A percentile compares a stretch with the other conserved stretches of the same genome.
Conservation (phyloP, 2,113 vertebrate species). For the Prionailurus bengalensis region DNA sequence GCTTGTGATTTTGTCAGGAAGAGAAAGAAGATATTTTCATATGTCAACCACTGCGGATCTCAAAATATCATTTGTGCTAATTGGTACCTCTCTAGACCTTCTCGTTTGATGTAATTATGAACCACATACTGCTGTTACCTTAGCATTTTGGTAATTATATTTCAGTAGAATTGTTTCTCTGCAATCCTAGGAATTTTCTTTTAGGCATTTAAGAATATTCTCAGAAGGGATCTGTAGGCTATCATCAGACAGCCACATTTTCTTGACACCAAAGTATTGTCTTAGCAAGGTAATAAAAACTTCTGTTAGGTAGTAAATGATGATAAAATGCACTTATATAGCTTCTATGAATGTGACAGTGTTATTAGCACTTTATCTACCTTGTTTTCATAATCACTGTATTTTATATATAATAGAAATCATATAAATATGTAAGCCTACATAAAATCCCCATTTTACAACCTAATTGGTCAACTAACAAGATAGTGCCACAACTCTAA, state of each 20-base stretch:
- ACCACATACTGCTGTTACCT: background rate
- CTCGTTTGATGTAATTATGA: background rate
- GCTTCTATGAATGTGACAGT: background rate
- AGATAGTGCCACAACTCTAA: background rate
- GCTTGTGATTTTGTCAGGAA: background rate
- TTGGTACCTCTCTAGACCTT: background rate
- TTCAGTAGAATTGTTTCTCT: background rate
- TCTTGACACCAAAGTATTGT: background rate
- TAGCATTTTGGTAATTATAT: background rate
- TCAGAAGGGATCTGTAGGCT: background rate
- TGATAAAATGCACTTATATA: background rate
- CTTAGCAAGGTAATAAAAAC: constrained; percentile 12
- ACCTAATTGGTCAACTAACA: background rate
- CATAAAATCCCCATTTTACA: background rate
- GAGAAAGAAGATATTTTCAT: constrained; percentile 34
- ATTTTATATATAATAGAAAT: constrained; percentile 39
- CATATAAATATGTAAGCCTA: background rate
- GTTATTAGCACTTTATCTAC: background rate
- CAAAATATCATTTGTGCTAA: background rate
- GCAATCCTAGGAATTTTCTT: background rate
- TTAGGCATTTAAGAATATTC: constrained; percentile 49
- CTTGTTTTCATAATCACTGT: background rate
- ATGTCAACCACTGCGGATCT: background rate
- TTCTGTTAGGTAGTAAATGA: background rate
- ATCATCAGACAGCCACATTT: background rate